phyloP scores from a whole-genome alignment of 1,140 invertebrate species.

The Alviniconcha marisindica region DNA sequence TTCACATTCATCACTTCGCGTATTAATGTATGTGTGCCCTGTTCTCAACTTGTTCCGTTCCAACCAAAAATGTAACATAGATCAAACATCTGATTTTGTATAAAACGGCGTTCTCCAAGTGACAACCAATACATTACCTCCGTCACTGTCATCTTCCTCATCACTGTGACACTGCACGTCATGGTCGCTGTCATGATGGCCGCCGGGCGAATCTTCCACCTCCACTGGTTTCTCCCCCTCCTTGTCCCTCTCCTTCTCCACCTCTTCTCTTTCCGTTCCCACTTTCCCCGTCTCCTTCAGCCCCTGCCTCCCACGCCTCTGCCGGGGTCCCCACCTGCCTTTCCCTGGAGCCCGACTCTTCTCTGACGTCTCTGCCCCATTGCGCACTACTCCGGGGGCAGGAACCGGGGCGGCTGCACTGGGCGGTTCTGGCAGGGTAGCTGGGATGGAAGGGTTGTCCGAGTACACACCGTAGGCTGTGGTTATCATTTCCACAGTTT shows the following conservation, averaged over 20 bases:
- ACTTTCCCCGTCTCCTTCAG: not conserved
- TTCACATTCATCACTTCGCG: too few relatives aligned
- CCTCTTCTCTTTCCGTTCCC: not conserved
- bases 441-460: constrained; percentile 20
- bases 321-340: not conserved
- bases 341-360: too few relatives aligned
- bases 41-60: too few relatives aligned
- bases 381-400: not conserved
- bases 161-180: not conserved
- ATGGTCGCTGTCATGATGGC: too few relatives aligned
- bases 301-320: not conserved
- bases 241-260: too few relatives aligned
- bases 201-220: too few relatives aligned
- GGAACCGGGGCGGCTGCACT: not conserved
- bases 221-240: too few relatives aligned
- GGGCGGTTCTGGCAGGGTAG: not conserved
- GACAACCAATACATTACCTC: not conserved
- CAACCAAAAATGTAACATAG: too few relatives aligned
- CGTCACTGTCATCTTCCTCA: constrained; percentile 12
- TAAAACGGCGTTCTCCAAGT: too few relatives aligned
- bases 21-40: too few relatives aligned
- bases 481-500: constrained; percentile 26
- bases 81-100: too few relatives aligned
- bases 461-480: constrained; percentile 3
- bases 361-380: not conserved